Evolutionary conservation across 1,140 invertebrate species (phyloP), one percentile per base, ranked within the genome.

Genomic region (Heliconius congener): DNA sequence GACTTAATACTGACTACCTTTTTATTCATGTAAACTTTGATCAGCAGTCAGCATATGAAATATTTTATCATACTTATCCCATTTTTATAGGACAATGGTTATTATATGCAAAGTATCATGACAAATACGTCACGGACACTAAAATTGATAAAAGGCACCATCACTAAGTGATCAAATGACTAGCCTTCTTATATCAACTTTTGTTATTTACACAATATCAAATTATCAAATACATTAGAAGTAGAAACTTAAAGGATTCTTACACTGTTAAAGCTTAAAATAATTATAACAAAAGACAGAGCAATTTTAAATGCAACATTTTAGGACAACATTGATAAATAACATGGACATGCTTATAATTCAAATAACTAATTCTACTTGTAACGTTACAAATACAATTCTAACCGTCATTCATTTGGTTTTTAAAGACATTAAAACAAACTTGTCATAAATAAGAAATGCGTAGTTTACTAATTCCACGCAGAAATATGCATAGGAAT

Each of bases 21-120:
- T 66, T 66, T 66, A 30, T 66, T 66, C n/a, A 30, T 6, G 60
- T 66, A 66, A 27, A 66, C 27, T 66, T 66, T 66, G 60, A 27
- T 30, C 60, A 66, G 60, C 23, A 66, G 60, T 66, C 23, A 66
- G 60, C 11, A 66, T 66, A 16, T 30, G 11, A 27, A 60, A 60
- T 60, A 60, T 23, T 60, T 60, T n/a, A 66, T 66, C 60, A 66
- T 30, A 66, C 60, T 30, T 30, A 66, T 30, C 11, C 27, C 60
- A 66, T 30, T 66, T 27, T 66, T 4, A 66, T 66, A 23, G 39
- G 75, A 85, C 84, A 85, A 85, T 85, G 74, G 80, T 55, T 77
- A 85, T 85, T 83, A 81, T 83, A 81, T 81, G 82, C 76, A 82
- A 83, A 85, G 79, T 78, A 37, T 71, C 30, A 72, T 71, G 42